Conservation (phyloP, 1,140 invertebrate species). For the Littorina saxatilis region DNA sequence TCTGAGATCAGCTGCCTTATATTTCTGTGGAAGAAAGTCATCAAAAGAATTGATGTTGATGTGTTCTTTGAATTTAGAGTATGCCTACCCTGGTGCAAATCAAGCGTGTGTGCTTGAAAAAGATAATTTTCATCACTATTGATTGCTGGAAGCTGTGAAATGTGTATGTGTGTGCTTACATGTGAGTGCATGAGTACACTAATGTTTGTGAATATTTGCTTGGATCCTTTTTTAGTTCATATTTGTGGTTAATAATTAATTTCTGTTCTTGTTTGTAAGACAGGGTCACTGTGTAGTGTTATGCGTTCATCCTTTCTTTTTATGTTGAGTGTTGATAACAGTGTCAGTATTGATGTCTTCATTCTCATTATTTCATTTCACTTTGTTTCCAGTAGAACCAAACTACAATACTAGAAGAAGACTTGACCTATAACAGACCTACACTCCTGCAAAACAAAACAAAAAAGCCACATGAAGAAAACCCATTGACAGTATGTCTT, state of each 20-base stretch:
- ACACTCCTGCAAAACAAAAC: no score
- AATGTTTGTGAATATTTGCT: background rate
- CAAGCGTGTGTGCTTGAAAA: no score
- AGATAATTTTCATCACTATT: no score
- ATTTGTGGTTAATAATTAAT: background rate
- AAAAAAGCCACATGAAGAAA: no score
- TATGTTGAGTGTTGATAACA: no score
- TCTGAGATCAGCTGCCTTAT: no score
- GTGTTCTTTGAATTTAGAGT: no score
- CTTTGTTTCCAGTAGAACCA: conserved; percentile 21
- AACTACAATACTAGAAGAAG: conserved; percentile 21
- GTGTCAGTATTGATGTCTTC: background rate
- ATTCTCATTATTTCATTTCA: conserved; percentile 13
- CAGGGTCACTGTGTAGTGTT: background rate
- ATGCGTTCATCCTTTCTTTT: background rate
- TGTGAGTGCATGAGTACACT: background rate
- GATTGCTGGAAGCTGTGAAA: no score
- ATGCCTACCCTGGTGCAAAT: no score
- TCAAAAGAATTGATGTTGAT: no score
- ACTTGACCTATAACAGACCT: conserved; percentile 9
- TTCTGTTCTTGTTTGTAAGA: background rate
- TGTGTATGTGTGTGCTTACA: conserved; percentile 21
- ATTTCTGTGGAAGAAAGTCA: no score
- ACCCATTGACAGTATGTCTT: no score
- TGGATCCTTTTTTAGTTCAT: background rate